Percentiles rank a stretch among this genome's conserved stretches.
Evolutionary conservation across 2,113 vertebrate species (phyloP).

Genomic region (Condylura cristata): DNA sequence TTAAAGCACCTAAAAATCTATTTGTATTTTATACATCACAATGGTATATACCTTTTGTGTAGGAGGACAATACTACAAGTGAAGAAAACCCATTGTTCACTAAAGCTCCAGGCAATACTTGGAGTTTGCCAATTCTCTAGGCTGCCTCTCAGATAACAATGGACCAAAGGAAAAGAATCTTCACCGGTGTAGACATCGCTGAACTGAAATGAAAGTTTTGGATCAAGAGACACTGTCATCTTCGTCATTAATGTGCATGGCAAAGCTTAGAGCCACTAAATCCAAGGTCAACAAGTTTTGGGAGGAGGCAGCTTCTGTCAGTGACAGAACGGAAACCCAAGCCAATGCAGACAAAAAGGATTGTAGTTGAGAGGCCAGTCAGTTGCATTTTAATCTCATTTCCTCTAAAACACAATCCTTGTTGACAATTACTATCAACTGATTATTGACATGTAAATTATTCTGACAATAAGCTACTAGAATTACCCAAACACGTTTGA

Average conservation of each 20-base stretch:
- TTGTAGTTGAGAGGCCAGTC: not conserved
- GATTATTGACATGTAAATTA: constrained; percentile 9
- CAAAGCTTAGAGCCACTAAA: not conserved
- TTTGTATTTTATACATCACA: not conserved
- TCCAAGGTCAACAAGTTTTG: not conserved
- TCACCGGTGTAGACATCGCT: not conserved
- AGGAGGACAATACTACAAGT: not conserved
- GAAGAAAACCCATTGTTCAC: not conserved
- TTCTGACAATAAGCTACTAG: constrained; percentile 25
- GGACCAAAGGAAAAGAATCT: not conserved
- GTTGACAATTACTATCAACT: not conserved
- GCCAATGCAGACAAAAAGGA: not conserved
- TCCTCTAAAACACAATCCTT: not conserved
- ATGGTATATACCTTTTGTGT: not conserved
- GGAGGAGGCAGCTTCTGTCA: not conserved
- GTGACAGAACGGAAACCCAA: not conserved
- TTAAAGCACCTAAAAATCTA: not conserved
- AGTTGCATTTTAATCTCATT: not conserved
- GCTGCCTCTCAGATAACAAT: not conserved
- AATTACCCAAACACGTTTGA: not conserved
- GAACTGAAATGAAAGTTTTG: not conserved
- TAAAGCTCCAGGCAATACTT: not conserved
- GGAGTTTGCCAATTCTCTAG: rapidly evolving
- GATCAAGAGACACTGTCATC: not conserved
- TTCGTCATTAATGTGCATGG: not conserved